These are phyloP conservation scores for Andrena marginata DNA, from an alignment of 2,888 invertebrate species.

Conservation along the genomic window DNA sequence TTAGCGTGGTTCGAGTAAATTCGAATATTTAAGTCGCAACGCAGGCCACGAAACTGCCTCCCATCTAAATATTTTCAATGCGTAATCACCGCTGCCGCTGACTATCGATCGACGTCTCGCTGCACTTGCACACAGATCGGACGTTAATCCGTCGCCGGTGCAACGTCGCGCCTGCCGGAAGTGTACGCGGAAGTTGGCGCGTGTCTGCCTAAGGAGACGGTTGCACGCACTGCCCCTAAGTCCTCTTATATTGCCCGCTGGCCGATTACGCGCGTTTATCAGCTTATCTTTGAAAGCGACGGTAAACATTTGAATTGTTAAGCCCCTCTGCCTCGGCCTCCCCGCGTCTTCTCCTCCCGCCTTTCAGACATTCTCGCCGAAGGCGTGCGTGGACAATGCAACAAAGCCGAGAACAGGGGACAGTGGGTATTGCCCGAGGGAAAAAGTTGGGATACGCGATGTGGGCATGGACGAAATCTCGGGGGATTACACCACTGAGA, in stretches of 20 bases:
- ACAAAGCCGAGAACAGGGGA: not conserved
- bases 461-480: constrained; percentile 2
- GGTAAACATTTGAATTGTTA: constrained; percentile 78
- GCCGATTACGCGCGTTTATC: constrained; percentile 72
- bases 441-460: not conserved
- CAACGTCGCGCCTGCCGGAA: constrained; percentile 2
- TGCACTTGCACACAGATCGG: constrained; percentile 52
- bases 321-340: constrained; percentile 31
- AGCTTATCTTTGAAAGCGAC: constrained; percentile 74
- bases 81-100: not conserved
- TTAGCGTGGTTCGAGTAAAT: too few species aligned
- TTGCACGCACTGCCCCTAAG: constrained; percentile 39
- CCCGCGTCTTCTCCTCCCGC: not conserved
- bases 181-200: constrained; percentile 15
- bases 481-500: not conserved
- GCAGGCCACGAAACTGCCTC: not conserved
- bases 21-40: not conserved
- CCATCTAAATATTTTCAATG: not conserved
- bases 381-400: not conserved
- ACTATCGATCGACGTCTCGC: constrained; percentile 47
- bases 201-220: constrained; percentile 16
- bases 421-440: not conserved
- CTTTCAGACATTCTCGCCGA: constrained; percentile 27
- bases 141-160: constrained; percentile 59
- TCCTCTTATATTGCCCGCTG: constrained; percentile 55